Conservation (phyloP, 64 coral and sea anemone species). For the Pocillopora damicornis region DNA sequence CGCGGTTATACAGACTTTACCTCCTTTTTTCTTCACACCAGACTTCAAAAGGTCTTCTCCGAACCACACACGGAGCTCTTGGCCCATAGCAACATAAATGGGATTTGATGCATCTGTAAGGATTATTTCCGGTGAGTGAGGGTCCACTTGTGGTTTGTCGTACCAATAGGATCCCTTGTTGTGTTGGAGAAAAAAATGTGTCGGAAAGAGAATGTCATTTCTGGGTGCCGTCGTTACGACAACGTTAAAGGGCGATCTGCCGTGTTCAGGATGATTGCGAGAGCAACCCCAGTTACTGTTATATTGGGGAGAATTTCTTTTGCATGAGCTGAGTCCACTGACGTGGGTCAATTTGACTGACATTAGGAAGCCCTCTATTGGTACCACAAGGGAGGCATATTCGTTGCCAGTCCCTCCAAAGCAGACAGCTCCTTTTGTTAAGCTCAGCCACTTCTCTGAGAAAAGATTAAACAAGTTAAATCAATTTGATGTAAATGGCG, state of each 20-base stretch:
- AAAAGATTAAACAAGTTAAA: not conserved
- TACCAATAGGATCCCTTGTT: conserved; percentile 9
- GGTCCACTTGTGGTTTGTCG: not conserved
- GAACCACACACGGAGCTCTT: conserved; percentile 21
- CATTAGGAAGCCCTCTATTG: conserved; percentile 23
- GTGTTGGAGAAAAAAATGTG: not conserved
- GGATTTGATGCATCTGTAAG: conserved; percentile 15
- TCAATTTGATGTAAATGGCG: too few relatives aligned
- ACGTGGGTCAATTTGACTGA: conserved; percentile 36
- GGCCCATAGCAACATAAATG: not conserved
- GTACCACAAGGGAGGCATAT: not conserved
- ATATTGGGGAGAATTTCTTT: not conserved
- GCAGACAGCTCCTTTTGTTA: conserved; percentile 3
- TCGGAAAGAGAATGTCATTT: conserved; percentile 15
- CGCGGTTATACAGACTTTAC: not conserved
- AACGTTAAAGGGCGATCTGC: conserved; percentile 13
- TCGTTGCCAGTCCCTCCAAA: not conserved
- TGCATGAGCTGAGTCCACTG: not conserved
- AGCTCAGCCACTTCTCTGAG: conserved; percentile 24
- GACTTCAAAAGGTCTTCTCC: not conserved
- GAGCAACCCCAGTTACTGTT: conserved; percentile 27
- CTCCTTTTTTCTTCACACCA: not conserved
- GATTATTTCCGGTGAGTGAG: conserved; percentile 16
- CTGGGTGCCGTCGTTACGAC: conserved; percentile 12
- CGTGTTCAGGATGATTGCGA: conserved; percentile 3